Evolutionary conservation across 2,113 vertebrate species (phyloP), one percentile per base, ranked within the genome.

Genomic region (Festucalex cinctus): DNA sequence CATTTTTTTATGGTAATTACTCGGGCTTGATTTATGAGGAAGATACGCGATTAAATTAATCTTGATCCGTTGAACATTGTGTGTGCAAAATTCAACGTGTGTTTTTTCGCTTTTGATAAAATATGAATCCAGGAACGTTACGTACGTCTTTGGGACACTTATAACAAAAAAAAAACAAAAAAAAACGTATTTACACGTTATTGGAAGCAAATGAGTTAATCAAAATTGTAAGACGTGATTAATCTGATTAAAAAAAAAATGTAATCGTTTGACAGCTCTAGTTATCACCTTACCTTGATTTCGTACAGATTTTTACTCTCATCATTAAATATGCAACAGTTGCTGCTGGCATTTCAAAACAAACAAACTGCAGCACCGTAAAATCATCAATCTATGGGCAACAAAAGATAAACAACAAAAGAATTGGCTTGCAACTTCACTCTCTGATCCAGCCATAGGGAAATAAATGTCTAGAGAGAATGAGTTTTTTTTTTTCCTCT

Each of bases 1-100:
- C 51, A 43, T 49, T 35, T 69, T 39, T 58, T 65, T 35, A 26
- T 14, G 36, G 44, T n/a, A 65, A n/a, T 54, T 48, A 24, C 20
- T 22, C 2, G 6, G 10, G 16, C 36, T 65, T 71, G 1, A 68
- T 71, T 65, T 56, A 35, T 74, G 43, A 46, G 22, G 39, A 36
- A 46, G 63, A 46, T 13, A 36, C 17, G 4, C 19, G 1, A 13
- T 36, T 49, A 65, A 49, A 65, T 49, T 65, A 9, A 65, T 65
- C 63, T 65, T n/a, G 10, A 49, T 65, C 46, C n/a, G n/a, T 17
- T 26, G 22, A 35, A 26, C 39, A 16, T 20, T 17, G 14, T 62
- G 39, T 16, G 7, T 26, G 39, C 37, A 62, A 22, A 43, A 62
- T 43, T 43, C 5, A 54, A 57, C 19, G 14, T 3, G 37, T 5